Percentiles rank a stretch among this genome's conserved stretches.
phyloP scores from a whole-genome alignment of 2,888 invertebrate genomes.

The Subacronicta megacephala region DNA sequence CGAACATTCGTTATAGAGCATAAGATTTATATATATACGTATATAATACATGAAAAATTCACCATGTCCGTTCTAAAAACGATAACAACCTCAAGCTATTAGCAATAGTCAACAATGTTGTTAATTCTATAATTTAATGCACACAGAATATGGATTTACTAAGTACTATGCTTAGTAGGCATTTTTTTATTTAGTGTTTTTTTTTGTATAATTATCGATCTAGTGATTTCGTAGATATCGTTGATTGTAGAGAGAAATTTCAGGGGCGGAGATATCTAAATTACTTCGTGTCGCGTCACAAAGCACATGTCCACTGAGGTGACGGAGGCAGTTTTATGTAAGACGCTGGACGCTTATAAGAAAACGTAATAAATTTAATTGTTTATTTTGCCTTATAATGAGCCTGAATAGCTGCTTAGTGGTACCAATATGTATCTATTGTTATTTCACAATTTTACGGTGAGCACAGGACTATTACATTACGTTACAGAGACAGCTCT shows the following conservation, averaged over 20 bases:
- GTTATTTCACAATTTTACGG: too few relatives aligned
- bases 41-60: conserved; percentile 87
- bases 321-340: too few relatives aligned
- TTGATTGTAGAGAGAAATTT: conserved; percentile 55
- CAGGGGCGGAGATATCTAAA: conserved; percentile 45
- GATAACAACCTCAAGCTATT: conserved; percentile 90
- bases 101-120: conserved; percentile 90
- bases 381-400: too few relatives aligned
- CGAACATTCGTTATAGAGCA: conserved; percentile 84
- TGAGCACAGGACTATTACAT: too few relatives aligned
- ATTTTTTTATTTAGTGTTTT: conserved; percentile 59
- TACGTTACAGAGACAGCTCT: too few relatives aligned
- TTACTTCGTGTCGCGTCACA: conserved; percentile 28
- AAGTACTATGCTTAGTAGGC: conserved; percentile 77
- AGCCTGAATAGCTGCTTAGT: too few relatives aligned
- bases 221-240: conserved; percentile 56
- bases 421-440: too few relatives aligned
- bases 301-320: conserved; percentile 26
- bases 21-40: conserved; percentile 67
- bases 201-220: conserved; percentile 55
- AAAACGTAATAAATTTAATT: not conserved
- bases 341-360: not conserved
- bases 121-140: conserved; percentile 86
- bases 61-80: conserved; percentile 88
- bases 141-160: conserved; percentile 84